Evolutionary conservation across 2,113 vertebrate species (phyloP), one percentile per base, ranked within the genome.

Genomic region (Rousettus leschenaultii): DNA sequence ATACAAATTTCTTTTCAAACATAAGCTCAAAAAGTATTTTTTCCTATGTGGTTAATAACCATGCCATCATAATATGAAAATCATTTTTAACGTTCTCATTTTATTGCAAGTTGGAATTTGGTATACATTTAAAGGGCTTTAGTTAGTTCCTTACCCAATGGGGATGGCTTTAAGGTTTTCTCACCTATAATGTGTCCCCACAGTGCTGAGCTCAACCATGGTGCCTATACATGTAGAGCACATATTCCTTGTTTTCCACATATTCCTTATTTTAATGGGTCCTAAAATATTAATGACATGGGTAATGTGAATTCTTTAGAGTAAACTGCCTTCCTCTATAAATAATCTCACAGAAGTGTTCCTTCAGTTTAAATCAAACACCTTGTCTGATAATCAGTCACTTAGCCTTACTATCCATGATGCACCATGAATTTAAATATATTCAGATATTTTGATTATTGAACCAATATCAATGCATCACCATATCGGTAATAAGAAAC

Each of bases 281-380:
- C 40, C 65, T 95, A 89, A 91, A 93, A 91, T 95, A 94, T 91
- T 93, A 95, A 95, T 70, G 74, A 86, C 4, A 43, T 48, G 86
- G 74, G 78, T 95, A 86, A 89, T 95, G 55, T 66, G 73, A 89
- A 95, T 77, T 96, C 55, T 94, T 94, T 33, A 92, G 63, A 85
- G 40, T 87, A 89, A 92, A 96, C 57, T 14, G 40, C 91, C 73
- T 97, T 82, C 73, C 48, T 87, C 53, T 85, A 95, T 95, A 91
- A 94, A 91, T 92, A 95, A 96, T 89, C 55, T 96, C 61, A 97
- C 88, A 77, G 65, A 97, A 94, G 74, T 83, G 33, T 71, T 96
- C 74, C 68, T 87, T 97, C 96, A 96, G 93, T 94, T 96, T 94
- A 93, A 97, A 93, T 66, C 68, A 94, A 94, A 95, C 68, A 86